Evolutionary conservation across 1,140 invertebrate species (phyloP), one percentile per base, ranked within the genome.

Genomic region (Macrosteles quadrilineatus): DNA sequence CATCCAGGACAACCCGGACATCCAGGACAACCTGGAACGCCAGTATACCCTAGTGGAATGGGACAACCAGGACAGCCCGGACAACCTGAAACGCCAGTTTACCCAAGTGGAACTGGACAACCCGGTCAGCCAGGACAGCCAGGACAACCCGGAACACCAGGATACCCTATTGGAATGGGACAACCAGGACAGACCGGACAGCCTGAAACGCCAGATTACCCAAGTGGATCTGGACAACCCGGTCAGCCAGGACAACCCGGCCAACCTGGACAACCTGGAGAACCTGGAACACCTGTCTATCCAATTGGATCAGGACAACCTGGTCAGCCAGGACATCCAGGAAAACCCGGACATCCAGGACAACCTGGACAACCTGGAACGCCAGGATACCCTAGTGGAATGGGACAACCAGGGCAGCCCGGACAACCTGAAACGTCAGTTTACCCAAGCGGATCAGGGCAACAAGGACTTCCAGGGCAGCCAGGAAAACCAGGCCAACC

Each of bases 91-190:
- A 45, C 6, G 6, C 6, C 6, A 40, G 73, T 76, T 50, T 21
- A 69, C 30, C 76, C 76, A 71, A 76, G 78, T 50, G 32, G 74
- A 40, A 76, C 78, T 47, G 76, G 73, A 73, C 62, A 62, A 69
- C 75, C 77, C 59, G 77, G 78, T 50, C 19, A 57, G 53, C 76
- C 76, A 72, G 76, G 77, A 57, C 47, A 72, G 50, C 79, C 76
- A 74, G 75, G 76, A 32, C 6, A 55, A 6, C 77, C 75, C 70
- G 77, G 72, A n/a, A 71, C 73, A 1, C 72, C 74, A 31, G 72
- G 73, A 12, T 32, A 68, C 17, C 67, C 73, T 25, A 74, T 73
- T 0, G 21, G 36, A 63, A 72, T 45, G n/a, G 72, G 32, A 50
- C 29, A 72, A 32, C 66, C 69, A 43, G 69, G 70, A 59, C 17